Base-by-base conservation (phyloP, 2,797 vertebrate genomes). In the Xerus rutilus region DNA sequence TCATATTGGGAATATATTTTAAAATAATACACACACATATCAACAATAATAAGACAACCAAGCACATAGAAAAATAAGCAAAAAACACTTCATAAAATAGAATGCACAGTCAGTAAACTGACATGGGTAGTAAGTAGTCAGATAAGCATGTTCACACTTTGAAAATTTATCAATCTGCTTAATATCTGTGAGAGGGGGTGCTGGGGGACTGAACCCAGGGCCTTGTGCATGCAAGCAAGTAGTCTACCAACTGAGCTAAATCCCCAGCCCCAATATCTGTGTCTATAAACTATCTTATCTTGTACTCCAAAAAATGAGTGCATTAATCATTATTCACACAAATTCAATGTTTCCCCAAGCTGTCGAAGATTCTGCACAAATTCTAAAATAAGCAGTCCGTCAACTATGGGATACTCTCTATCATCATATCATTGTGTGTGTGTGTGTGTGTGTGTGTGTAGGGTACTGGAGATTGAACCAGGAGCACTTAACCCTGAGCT, bases 11-110 rank as follows among this genome's bases (percentile, higher is more conserved):
- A 92, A 73, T 89, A 82, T 9, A 76, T 89, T 84, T 96, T 59
- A 67, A 67, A 95, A 73, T 74, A 39, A 2, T 32, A 49, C 45
- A 49, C 28, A 49, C 15, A 49, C 47, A 39, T 69, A 57, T 82
- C 21, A 92, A n/a, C 23, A 76, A 70, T n/a, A 78, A 23, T 15
- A 83, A 90, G 49, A n/a, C 25, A 64, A 45, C 43, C 67, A 90
- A 79, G 20, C 39, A 96, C 3, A 81, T 1, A 81, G 9, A 76
- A 84, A 90, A 49, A 65, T 0, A 93, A 20, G n/a, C 52, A 49
- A 91, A 93, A 93, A 6, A 84, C 52, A 79, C 20, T 69, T 78
- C 35, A 95, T 70, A 67, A 77, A 92, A 78, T 12, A 90, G 35
- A 78, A 82, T 35, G 73, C 5, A 23, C 35, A 64, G 39, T 91